Evolutionary conservation across 2,888 invertebrate species (phyloP).

Genomic region (Trimorus sp.): DNA sequence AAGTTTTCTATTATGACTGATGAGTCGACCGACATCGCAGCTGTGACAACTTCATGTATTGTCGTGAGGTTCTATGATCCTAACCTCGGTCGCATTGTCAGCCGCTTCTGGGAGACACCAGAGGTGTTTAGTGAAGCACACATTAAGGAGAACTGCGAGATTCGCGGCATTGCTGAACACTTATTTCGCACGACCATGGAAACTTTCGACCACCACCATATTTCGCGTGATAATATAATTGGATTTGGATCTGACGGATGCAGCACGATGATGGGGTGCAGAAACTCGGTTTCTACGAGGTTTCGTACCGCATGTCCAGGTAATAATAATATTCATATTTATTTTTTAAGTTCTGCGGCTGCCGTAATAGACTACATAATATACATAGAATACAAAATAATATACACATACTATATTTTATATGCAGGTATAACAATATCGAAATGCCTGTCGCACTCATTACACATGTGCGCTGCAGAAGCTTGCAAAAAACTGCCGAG

Average conservation of each 20-base stretch:
- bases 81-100: slow-evolving; percentile 28
- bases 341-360: too few relatives aligned
- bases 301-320: slow-evolving; percentile 36
- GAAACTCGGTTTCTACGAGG: slow-evolving; percentile 56
- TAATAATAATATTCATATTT: too few relatives aligned
- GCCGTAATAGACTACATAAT: too few relatives aligned
- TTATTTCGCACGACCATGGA: slow-evolving; percentile 32
- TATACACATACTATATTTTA: too few relatives aligned
- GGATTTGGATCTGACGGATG: slow-evolving; percentile 54
- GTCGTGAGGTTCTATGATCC: slow-evolving; percentile 55
- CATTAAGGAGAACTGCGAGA: slow-evolving; percentile 10
- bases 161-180: slow-evolving; percentile 25
- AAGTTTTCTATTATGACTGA: slow-evolving; percentile 54
- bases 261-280: slow-evolving; percentile 63
- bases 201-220: slow-evolving; percentile 26
- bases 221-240: slow-evolving; percentile 55
- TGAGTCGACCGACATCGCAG: slow-evolving; percentile 56
- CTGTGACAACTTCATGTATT: slow-evolving; percentile 44
- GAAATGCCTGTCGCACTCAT: slow-evolving; percentile 48
- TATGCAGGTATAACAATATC: slow-evolving; percentile 44
- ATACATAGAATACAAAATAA: too few relatives aligned
- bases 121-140: slow-evolving; percentile 22
- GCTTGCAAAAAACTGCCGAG: slow-evolving; percentile 46
- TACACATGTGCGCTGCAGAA: slow-evolving; percentile 46
- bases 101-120: slow-evolving; percentile 49